Conservation (phyloP, 1,140 invertebrate species). For the Papilio polyxenes region DNA sequence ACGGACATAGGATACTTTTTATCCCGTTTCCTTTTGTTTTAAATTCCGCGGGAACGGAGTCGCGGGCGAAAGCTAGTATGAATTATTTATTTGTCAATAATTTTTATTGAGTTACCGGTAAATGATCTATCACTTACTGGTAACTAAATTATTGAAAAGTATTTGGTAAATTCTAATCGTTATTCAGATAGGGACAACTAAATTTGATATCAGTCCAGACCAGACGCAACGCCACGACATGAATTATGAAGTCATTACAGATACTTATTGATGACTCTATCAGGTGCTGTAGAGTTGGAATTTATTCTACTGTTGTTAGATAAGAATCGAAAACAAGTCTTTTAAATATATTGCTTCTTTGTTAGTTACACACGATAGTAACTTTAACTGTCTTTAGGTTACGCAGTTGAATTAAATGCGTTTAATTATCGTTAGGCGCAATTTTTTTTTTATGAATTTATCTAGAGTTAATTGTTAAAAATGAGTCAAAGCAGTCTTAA, state of each 20-base stretch:
- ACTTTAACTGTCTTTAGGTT: neutral
- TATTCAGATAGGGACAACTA: neutral
- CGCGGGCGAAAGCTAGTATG: too few species aligned
- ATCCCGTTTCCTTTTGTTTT: too few species aligned
- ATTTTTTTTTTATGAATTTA: neutral
- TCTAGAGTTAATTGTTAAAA: neutral
- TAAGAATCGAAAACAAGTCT: neutral
- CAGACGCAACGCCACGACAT: neutral
- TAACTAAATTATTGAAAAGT: too few species aligned
- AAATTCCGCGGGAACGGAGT: too few species aligned
- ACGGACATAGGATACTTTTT: too few species aligned
- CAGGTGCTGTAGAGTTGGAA: neutral
- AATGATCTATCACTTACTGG: too few species aligned
- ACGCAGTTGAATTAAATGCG: neutral
- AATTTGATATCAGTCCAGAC: neutral
- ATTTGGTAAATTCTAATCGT: too few species aligned
- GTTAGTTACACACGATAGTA: neutral
- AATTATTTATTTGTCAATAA: neutral
- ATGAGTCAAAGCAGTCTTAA: neutral
- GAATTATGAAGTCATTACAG: conserved; percentile 3
- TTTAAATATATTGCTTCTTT: neutral
- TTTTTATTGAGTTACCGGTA: too few species aligned
- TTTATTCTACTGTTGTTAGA: conserved; percentile 15
- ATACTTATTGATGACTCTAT: conserved; percentile 11
- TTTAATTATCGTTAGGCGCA: neutral